These are phyloP conservation scores for Archivesica marissinica DNA, from an alignment of 1,140 invertebrate species.

Conservation along the genomic window DNA sequence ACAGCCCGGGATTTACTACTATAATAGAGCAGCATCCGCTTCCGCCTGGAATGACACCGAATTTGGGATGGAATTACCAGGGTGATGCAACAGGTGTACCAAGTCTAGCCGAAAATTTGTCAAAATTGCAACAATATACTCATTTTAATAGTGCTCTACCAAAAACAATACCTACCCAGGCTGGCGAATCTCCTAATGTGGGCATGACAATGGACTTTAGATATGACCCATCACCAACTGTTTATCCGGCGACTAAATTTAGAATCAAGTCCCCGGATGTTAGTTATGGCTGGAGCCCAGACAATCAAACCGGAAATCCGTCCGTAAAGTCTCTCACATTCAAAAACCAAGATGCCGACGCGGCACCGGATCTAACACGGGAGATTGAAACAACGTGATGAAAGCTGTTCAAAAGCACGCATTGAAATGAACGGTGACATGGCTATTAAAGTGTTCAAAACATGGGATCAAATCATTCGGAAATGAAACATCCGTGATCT, in stretches of 20 bases:
- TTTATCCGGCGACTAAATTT: conserved; percentile 61
- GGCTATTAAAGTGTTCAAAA: neutral
- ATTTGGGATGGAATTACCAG: conserved; percentile 44
- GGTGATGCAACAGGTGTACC: conserved; percentile 1
- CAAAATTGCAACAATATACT: conserved; percentile 58
- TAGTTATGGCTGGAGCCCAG: conserved; percentile 39
- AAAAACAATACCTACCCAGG: conserved; percentile 45
- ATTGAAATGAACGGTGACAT: neutral
- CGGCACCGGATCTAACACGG: conserved; percentile 52
- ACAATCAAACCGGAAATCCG: conserved; percentile 33
- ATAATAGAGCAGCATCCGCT: conserved; percentile 56
- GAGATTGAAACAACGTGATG: conserved; percentile 60
- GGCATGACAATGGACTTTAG: conserved; percentile 62
- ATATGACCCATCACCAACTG: conserved; percentile 42
- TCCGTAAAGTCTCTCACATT: conserved; percentile 47
- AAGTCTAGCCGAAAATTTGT: conserved; percentile 57
- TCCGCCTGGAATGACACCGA: conserved; percentile 57
- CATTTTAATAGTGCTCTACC: conserved; percentile 23
- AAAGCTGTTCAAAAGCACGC: neutral
- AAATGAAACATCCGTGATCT: too few relatives aligned
- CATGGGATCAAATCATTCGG: conserved; percentile 18
- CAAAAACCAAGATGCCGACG: conserved; percentile 58
- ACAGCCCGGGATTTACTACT: conserved; percentile 58
- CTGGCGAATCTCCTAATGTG: neutral
- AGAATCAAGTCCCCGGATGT: conserved; percentile 62